phyloP scores from a whole-genome alignment of 2,113 vertebrate species.

The Ceyx margarethae region DNA sequence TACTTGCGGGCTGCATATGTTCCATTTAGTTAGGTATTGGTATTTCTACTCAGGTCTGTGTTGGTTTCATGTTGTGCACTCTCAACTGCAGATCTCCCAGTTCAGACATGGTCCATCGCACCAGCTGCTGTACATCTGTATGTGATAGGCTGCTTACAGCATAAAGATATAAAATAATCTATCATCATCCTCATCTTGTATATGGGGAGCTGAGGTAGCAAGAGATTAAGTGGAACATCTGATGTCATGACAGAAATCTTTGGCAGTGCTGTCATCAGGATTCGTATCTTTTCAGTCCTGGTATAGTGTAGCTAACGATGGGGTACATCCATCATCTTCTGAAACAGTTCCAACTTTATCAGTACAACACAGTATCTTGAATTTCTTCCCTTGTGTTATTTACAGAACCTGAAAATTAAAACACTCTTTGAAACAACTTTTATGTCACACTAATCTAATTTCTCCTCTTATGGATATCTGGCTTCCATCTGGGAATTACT shows the following conservation, averaged over 20 bases:
- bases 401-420: slow-evolving; percentile 39
- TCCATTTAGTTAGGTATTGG: not conserved
- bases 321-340: slow-evolving; percentile 16
- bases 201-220: not conserved
- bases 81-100: not conserved
- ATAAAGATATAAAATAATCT: not conserved
- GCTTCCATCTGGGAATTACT: not conserved
- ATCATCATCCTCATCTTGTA: not conserved
- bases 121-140: not conserved
- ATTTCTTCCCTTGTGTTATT: not conserved
- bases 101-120: not conserved
- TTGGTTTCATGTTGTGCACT: not conserved
- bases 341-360: slow-evolving; percentile 30
- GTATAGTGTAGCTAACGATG: not conserved
- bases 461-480: slow-evolving; percentile 8
- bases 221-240: slow-evolving; percentile 20
- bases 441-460: not conserved
- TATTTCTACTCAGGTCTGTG: not conserved
- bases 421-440: not conserved
- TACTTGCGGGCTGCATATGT: not conserved
- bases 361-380: not conserved
- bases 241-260: slow-evolving; percentile 40
- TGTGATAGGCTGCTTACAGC: accelerated
- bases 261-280: not conserved
- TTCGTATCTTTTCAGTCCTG: slow-evolving; percentile 32